A percentile compares a stretch with the other conserved stretches of the same genome.
Evolutionary conservation across 2,888 invertebrate species (phyloP).

Genomic region (Trileptium ribeirensis): DNA sequence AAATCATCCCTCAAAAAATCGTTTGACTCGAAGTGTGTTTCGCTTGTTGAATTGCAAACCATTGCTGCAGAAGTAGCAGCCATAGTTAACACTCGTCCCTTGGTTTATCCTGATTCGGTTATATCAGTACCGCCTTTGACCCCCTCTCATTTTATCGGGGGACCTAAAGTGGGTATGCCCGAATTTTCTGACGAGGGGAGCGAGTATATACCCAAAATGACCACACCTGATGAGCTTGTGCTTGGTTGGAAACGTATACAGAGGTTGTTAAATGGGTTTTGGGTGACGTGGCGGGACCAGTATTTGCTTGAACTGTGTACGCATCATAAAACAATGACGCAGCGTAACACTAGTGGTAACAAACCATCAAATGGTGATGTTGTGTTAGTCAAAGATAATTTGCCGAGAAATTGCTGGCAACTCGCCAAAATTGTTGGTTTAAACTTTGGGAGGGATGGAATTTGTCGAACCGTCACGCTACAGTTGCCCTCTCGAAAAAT

Average conservation of each 20-base stretch:
- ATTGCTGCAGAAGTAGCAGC: neutral
- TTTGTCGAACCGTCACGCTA: neutral
- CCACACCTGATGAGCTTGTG: neutral
- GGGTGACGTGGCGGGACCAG: neutral
- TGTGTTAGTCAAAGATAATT: neutral
- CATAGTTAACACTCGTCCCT: conserved; percentile 1
- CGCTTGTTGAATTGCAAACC: neutral
- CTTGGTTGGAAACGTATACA: neutral
- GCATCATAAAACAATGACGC: neutral
- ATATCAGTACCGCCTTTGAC: neutral
- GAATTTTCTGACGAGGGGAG: neutral
- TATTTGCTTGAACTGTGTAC: neutral
- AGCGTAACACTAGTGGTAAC: neutral
- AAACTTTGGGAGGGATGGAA: neutral
- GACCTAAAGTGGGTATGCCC: neutral
- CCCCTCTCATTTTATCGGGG: conserved; percentile 3
- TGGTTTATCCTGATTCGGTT: neutral
- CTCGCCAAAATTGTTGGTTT: neutral
- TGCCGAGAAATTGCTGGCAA: conserved; percentile 5
- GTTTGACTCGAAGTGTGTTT: neutral
- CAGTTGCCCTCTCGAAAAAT: neutral
- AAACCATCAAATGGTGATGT: neutral
- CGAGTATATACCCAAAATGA: neutral
- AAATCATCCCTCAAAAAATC: neutral
- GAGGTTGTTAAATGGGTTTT: neutral